A percentile compares a stretch with the other conserved stretches of the same genome.
Evolutionary conservation across 2,113 vertebrate species (phyloP).

Genomic region (Capreolus pygargus): DNA sequence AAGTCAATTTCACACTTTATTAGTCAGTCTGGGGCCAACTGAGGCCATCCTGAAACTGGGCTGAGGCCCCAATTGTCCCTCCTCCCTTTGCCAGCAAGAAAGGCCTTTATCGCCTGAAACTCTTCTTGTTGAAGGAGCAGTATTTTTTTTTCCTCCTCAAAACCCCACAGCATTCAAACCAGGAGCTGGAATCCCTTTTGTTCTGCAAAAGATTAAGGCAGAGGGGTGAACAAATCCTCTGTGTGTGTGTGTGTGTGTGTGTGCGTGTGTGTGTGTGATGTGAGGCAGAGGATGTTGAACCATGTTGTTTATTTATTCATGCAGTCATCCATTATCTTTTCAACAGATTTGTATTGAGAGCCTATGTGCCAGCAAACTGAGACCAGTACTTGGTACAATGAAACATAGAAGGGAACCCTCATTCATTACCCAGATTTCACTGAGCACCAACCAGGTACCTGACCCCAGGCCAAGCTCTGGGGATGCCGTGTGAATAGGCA

Average conservation of each 20-base stretch:
- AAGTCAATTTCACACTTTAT: conserved; percentile 87
- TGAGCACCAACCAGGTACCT: background rate
- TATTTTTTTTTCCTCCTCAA: background rate
- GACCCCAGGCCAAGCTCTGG: background rate
- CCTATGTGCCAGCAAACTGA: background rate
- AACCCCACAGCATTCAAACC: background rate
- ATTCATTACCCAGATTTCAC: background rate
- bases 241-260: background rate
- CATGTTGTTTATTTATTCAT: background rate
- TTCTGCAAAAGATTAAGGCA: background rate
- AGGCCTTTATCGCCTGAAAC: background rate
- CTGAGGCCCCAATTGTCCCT: background rate
- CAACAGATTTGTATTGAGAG: background rate
- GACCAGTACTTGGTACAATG: background rate
- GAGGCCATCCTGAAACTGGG: conserved; percentile 53
- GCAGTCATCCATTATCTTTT: background rate
- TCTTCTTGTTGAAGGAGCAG: background rate
- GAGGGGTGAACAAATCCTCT: background rate
- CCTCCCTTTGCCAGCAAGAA: background rate
- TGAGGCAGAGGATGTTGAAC: background rate
- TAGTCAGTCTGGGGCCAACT: conserved; percentile 79
- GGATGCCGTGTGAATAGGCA: background rate
- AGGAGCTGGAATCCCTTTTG: background rate
- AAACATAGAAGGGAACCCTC: background rate
- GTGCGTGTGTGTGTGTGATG: background rate